Percentiles rank a stretch among this genome's conserved stretches.
phyloP scores from a whole-genome alignment of 1,140 invertebrate genomes.

The Ceratosolen fusciceps region DNA sequence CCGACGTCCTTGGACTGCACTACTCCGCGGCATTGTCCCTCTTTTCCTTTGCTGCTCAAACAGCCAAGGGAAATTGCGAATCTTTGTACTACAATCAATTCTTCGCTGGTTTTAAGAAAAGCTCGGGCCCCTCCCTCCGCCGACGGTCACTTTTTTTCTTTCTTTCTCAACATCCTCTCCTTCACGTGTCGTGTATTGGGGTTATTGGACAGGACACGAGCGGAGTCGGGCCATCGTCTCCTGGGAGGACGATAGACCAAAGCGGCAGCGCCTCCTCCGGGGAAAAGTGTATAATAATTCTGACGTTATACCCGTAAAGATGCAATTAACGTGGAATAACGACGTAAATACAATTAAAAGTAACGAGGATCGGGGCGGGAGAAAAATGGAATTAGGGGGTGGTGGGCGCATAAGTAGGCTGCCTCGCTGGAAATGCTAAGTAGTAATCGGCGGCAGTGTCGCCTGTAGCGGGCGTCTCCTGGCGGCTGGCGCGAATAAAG shows the following conservation, averaged over 20 bases:
- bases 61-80: neutral
- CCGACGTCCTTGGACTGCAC: too few species aligned
- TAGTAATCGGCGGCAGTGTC: neutral
- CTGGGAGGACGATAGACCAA: neutral
- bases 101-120: too few species aligned
- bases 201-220: too few species aligned
- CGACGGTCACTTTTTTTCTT: too few species aligned
- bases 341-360: constrained; percentile 24
- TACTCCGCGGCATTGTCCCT: too few species aligned
- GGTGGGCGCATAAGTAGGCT: neutral
- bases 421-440: neutral
- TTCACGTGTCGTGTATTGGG: too few species aligned
- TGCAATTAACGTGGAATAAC: constrained; percentile 5
- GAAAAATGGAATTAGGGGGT: neutral
- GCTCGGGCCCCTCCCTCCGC: too few species aligned
- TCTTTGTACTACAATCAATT: neutral
- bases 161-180: neutral
- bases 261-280: neutral
- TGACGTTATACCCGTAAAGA: neutral
- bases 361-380: neutral
- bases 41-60: too few species aligned
- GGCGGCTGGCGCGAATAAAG: neutral
- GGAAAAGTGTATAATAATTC: neutral
- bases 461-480: too few species aligned
- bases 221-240: too few species aligned